A percentile compares a stretch with the other conserved stretches of the same genome.
Evolutionary conservation across 2,888 invertebrate genomes (phyloP).

Genomic region (Chesias legatella): DNA sequence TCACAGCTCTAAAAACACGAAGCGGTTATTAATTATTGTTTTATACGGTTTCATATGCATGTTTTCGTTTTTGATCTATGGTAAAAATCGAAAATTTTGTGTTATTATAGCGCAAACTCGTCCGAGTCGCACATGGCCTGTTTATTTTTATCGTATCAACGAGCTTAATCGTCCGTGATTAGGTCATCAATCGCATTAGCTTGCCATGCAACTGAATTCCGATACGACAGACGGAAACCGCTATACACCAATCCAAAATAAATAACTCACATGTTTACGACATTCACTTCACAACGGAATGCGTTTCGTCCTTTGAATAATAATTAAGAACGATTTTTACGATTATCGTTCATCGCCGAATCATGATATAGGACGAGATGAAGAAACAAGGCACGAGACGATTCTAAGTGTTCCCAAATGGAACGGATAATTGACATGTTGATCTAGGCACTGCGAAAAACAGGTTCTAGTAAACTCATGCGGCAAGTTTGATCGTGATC

Average conservation of each 20-base stretch:
- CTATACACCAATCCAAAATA: constrained; percentile 61
- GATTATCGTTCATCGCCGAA: constrained; percentile 11
- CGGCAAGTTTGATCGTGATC: constrained; percentile 7
- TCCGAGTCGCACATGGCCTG: too few species aligned
- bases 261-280: constrained; percentile 55
- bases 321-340: constrained; percentile 39
- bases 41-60: too few species aligned
- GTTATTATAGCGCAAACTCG: too few species aligned
- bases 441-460: constrained; percentile 10
- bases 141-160: neutral
- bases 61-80: too few species aligned
- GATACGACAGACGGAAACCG: constrained; percentile 48
- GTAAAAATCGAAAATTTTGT: constrained; percentile 17
- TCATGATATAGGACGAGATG: neutral
- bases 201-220: constrained; percentile 46
- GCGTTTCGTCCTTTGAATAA: constrained; percentile 53
- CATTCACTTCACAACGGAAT: constrained; percentile 40
- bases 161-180: constrained; percentile 7
- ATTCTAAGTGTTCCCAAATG: too few species aligned
- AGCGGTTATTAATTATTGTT: too few species aligned
- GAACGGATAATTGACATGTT: constrained; percentile 15
- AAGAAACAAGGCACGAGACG: neutral
- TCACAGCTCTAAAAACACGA: too few species aligned
- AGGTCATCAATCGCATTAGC: constrained; percentile 34
- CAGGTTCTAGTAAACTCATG: constrained; percentile 14